Evolutionary conservation across 2,113 vertebrate species (phyloP).

Genomic region (Pimephales promelas): DNA sequence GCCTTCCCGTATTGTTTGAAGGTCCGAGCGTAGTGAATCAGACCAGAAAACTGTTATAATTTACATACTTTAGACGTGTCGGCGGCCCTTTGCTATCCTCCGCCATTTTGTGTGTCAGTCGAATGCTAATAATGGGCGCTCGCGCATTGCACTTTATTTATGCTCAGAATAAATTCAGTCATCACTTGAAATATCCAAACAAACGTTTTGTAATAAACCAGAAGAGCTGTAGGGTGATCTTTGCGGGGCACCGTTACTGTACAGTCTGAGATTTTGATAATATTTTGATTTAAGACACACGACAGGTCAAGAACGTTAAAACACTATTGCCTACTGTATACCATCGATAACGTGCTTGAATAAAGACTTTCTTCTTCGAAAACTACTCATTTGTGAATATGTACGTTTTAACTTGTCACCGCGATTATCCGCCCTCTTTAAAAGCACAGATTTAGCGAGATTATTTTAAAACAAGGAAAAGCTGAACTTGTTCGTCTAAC

Average conservation of each 20-base stretch:
- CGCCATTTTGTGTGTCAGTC: constrained; percentile 82
- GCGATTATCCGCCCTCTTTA: constrained; percentile 44
- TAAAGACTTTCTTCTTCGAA: constrained; percentile 55
- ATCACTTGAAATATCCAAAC: constrained; percentile 59
- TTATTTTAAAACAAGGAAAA: constrained; percentile 82
- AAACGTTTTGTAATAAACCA: constrained; percentile 21
- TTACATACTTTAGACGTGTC: constrained; percentile 82
- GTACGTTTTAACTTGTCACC: constrained; percentile 25
- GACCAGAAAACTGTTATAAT: constrained; percentile 73
- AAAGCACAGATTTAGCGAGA: constrained; percentile 68
- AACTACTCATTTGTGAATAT: constrained; percentile 57
- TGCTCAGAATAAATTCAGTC: constrained; percentile 69
- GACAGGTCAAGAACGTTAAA: constrained; percentile 72
- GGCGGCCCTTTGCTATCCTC: constrained; percentile 81
- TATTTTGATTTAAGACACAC: constrained; percentile 53
- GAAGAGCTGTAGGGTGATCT: constrained; percentile 47
- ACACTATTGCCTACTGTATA: constrained; percentile 38
- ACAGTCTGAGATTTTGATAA: background rate
- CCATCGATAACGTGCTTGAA: constrained; percentile 64
- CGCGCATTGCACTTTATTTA: constrained; percentile 81
- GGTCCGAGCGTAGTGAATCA: constrained; percentile 64
- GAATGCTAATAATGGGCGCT: constrained; percentile 86
- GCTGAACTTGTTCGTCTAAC: constrained; percentile 75
- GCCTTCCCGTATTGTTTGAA: constrained; percentile 54
- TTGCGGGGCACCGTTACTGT: background rate